Evolutionary conservation across 1,140 invertebrate species (phyloP).

Genomic region (Physella acuta): DNA sequence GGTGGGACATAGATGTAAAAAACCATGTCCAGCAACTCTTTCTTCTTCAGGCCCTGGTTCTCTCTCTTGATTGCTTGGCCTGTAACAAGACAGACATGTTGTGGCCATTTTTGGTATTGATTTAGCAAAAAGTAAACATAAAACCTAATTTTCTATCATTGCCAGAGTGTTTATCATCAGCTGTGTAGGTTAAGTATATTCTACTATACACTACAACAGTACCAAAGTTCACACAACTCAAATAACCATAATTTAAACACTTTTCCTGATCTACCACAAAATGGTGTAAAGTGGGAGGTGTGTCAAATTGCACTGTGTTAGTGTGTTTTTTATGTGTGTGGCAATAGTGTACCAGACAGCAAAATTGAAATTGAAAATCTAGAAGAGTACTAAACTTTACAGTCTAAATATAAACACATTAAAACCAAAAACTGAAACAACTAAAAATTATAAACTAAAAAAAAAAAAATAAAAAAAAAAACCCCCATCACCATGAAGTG

Average conservation of each 20-base stretch:
- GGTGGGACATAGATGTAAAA: conserved; percentile 56
- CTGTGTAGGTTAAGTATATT: no score
- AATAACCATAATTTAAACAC: no score
- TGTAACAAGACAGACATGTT: conserved; percentile 23
- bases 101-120: no score
- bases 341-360: no score
- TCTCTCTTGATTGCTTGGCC: conserved; percentile 38
- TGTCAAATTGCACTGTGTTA: no score
- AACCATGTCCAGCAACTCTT: conserved; percentile 50
- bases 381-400: neutral
- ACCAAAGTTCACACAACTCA: no score
- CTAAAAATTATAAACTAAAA: no score
- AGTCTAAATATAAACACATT: neutral
- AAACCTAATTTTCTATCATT: neutral
- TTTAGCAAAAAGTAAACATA: conserved; percentile 3
- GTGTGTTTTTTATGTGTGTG: no score
- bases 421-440: neutral
- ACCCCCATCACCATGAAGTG: conserved; percentile 35
- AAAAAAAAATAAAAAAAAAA: conserved; percentile 2
- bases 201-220: no score
- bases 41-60: conserved; percentile 43
- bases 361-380: neutral
- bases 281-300: no score
- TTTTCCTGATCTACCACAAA: no score
- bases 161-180: no score